Conservation (phyloP, 1,140 invertebrate species). For the Agraylea sexmaculata region DNA sequence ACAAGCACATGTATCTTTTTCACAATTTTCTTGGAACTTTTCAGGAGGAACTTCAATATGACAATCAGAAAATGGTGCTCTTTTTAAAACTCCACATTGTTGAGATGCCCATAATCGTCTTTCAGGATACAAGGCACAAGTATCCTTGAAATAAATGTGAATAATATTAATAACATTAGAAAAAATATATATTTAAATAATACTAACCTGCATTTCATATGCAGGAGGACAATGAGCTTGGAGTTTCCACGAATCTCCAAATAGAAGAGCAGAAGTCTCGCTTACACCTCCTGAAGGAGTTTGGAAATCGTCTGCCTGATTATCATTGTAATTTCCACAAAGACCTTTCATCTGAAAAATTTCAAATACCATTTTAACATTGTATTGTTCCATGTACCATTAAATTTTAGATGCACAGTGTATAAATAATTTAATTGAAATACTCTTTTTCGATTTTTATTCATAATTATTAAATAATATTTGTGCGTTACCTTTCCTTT, state of each 20-base stretch:
- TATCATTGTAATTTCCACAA: slow-evolving; percentile 84
- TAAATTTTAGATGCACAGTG: no score
- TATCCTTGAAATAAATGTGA: slow-evolving; percentile 49
- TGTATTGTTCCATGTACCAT: slow-evolving; percentile 2
- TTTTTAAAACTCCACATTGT: slow-evolving; percentile 64
- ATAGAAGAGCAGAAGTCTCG: slow-evolving; percentile 59
- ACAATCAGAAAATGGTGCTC: slow-evolving; percentile 58
- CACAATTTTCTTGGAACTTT: slow-evolving; percentile 55
- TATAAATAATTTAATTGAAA: no score
- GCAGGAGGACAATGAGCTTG: slow-evolving; percentile 58
- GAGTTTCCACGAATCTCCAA: slow-evolving; percentile 81
- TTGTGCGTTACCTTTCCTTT: slow-evolving; percentile 13
- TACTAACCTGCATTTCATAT: slow-evolving; percentile 30
- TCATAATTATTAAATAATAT: slow-evolving; percentile 1
- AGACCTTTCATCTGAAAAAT: slow-evolving; percentile 62
- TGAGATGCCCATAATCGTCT: slow-evolving; percentile 64
- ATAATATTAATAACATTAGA: no score
- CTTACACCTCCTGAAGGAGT: slow-evolving; percentile 63
- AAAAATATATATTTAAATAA: slow-evolving; percentile 9
- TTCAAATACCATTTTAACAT: slow-evolving; percentile 8
- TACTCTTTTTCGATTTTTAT: not conserved
- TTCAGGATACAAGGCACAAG: slow-evolving; percentile 60
- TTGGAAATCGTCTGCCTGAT: slow-evolving; percentile 71
- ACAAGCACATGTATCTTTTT: slow-evolving; percentile 76
- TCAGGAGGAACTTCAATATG: slow-evolving; percentile 67